Evolutionary conservation across 2,888 invertebrate genomes (phyloP).

Genomic region (Prionchulus punctatus): DNA sequence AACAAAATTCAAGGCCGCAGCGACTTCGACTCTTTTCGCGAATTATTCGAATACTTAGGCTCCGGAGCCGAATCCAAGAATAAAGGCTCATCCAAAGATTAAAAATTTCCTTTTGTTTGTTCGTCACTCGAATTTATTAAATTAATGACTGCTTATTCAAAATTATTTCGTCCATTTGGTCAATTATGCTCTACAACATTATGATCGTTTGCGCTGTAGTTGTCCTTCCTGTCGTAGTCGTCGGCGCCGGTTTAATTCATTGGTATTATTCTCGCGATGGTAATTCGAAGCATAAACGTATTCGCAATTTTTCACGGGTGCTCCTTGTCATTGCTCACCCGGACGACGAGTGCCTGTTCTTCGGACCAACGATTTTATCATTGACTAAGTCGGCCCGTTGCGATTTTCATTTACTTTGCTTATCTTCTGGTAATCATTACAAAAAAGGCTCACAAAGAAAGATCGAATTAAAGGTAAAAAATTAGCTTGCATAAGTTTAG

Average conservation of each 20-base stretch:
- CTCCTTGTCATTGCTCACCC: constrained; percentile 82
- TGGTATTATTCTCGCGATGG: too few species aligned
- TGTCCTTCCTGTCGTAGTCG: too few species aligned
- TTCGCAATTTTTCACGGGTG: constrained; percentile 29
- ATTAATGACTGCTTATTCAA: too few species aligned
- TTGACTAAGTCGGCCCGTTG: constrained; percentile 11
- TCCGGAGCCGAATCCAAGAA: neutral
- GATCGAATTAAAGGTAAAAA: constrained; percentile 3
- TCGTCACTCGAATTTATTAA: too few species aligned
- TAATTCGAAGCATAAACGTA: neutral
- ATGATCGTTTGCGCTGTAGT: too few species aligned
- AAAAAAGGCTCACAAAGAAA: constrained; percentile 13
- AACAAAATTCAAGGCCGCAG: constrained; percentile 4
- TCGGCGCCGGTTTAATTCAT: too few species aligned
- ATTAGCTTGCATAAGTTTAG: neutral
- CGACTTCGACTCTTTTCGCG: constrained; percentile 12
- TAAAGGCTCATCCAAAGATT: too few species aligned
- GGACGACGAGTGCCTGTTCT: constrained; percentile 98
- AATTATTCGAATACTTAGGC: constrained; percentile 11
- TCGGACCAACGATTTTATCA: constrained; percentile 51
- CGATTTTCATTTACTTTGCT: constrained; percentile 18
- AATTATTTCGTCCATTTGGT: too few species aligned
- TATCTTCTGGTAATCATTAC: constrained; percentile 17
- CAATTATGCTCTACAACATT: too few species aligned
- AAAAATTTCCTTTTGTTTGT: too few species aligned